A percentile compares a stretch with the other conserved stretches of the same genome.
phyloP scores from a whole-genome alignment of 2,797 vertebrate genomes.

The Podargus strigoides region DNA sequence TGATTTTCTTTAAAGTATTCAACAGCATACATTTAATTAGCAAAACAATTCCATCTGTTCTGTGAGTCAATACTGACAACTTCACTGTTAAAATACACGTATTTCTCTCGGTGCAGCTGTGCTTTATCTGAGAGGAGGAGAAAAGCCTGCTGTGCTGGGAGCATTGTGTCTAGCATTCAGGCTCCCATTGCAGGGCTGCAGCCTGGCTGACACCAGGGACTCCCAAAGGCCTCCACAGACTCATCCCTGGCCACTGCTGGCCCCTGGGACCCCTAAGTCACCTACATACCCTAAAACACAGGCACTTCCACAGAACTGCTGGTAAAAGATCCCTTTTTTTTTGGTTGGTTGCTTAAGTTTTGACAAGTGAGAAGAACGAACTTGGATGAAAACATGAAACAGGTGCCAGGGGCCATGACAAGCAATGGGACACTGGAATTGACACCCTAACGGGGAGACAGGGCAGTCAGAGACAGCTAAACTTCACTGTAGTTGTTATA shows the following conservation, averaged over 20 bases:
- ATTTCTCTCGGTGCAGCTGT: neutral
- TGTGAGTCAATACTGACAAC: constrained; percentile 5
- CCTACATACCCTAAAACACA: neutral
- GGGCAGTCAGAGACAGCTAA: neutral
- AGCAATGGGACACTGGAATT: neutral
- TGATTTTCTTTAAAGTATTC: neutral
- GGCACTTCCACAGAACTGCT: neutral
- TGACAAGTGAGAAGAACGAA: neutral
- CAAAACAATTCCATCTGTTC: constrained; percentile 42
- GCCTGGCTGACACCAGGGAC: neutral
- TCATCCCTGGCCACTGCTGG: neutral
- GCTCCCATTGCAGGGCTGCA: neutral
- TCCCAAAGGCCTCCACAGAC: neutral
- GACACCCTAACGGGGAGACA: neutral
- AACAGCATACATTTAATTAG: constrained; percentile 18
- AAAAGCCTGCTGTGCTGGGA: neutral
- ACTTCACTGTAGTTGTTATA: too few relatives aligned
- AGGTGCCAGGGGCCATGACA: fast-evolving
- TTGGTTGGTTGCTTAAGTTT: neutral
- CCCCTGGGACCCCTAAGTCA: neutral
- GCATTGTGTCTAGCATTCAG: neutral
- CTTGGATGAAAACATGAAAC: neutral
- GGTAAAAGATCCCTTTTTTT: neutral
- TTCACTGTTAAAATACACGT: neutral
- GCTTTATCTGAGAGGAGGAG: neutral